phyloP scores from a whole-genome alignment of 2,888 invertebrate species.

The Synanthedon vespiformis region DNA sequence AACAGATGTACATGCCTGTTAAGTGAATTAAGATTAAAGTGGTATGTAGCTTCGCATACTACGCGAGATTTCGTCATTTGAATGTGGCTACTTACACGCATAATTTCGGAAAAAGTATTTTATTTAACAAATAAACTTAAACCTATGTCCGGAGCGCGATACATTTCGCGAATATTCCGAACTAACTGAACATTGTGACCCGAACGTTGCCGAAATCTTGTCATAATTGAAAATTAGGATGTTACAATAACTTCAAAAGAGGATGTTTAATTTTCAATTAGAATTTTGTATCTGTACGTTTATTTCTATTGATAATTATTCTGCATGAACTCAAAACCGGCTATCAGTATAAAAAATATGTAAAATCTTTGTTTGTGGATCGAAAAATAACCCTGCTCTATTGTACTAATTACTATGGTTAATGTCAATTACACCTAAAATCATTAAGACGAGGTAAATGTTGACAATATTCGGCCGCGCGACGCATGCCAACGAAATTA shows the following conservation, averaged over 20 bases:
- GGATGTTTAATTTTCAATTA: slow-evolving; percentile 50
- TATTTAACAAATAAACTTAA: slow-evolving; percentile 67
- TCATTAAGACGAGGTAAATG: slow-evolving; percentile 66
- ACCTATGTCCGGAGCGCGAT: slow-evolving; percentile 45
- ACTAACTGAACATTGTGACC: slow-evolving; percentile 49
- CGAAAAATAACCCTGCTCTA: slow-evolving; percentile 71
- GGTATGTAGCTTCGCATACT: slow-evolving; percentile 18
- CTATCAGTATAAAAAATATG: slow-evolving; percentile 68
- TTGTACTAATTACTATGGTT: slow-evolving; percentile 69
- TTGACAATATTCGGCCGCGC: slow-evolving; percentile 56
- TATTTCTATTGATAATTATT: slow-evolving; percentile 49
- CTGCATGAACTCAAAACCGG: slow-evolving; percentile 67
- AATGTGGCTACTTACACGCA: slow-evolving; percentile 29
- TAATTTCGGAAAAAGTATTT: slow-evolving; percentile 50
- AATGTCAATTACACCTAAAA: slow-evolving; percentile 67
- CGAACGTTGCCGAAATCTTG: slow-evolving; percentile 55
- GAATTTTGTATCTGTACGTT: slow-evolving; percentile 50
- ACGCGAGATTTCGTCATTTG: slow-evolving; percentile 21
- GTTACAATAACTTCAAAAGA: slow-evolving; percentile 48
- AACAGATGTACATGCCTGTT: no score
- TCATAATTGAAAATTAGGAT: slow-evolving; percentile 50
- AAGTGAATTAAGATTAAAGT: neutral
- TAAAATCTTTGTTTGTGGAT: slow-evolving; percentile 64
- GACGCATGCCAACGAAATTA: slow-evolving; percentile 34
- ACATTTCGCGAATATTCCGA: slow-evolving; percentile 25